A percentile compares a stretch with the other conserved stretches of the same genome.
Conservation (phyloP, 23 tunicate species). For the Ciona savignyi region DNA sequence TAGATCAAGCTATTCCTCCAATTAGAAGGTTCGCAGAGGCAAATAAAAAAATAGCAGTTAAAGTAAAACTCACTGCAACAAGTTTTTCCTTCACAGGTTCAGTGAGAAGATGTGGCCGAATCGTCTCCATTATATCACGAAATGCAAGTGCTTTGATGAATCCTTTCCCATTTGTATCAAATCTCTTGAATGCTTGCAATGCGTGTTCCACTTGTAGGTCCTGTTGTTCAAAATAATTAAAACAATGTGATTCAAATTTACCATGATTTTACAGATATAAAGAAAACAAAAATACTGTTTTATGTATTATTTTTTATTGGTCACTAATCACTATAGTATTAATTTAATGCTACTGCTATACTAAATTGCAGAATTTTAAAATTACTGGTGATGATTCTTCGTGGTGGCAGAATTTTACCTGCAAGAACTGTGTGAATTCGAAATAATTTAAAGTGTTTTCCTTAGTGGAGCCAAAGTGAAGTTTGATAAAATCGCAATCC, state of each 20-base stretch:
- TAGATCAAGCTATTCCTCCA: too few relatives aligned
- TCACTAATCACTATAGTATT: too few relatives aligned
- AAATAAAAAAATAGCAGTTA: too few relatives aligned
- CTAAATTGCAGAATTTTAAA: too few relatives aligned
- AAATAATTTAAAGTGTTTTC: conserved; percentile 61
- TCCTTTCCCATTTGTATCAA: conserved; percentile 59
- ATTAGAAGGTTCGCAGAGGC: too few relatives aligned
- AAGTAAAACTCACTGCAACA: conserved; percentile 51
- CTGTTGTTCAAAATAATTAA: conserved; percentile 7
- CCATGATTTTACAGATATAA: too few relatives aligned
- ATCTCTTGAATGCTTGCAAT: conserved; percentile 75
- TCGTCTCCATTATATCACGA: conserved; percentile 90
- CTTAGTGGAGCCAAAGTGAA: conserved; percentile 65
- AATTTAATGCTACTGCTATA: too few relatives aligned
- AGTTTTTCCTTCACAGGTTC: conserved; percentile 78
- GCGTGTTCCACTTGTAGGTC: conserved; percentile 87
- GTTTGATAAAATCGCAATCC: conserved; percentile 63
- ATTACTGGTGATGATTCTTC: too few relatives aligned
- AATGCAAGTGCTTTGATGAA: conserved; percentile 57
- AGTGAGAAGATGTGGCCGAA: conserved; percentile 86
- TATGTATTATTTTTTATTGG: too few relatives aligned
- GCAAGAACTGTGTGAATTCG: conserved; percentile 94
- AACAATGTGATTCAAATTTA: neutral
- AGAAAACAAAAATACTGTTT: too few relatives aligned
- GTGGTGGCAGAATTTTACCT: conserved; percentile 38